These are phyloP conservation scores for Tragulus kanchil DNA, from an alignment of 2,113 vertebrate genomes.

Conservation along the genomic window DNA sequence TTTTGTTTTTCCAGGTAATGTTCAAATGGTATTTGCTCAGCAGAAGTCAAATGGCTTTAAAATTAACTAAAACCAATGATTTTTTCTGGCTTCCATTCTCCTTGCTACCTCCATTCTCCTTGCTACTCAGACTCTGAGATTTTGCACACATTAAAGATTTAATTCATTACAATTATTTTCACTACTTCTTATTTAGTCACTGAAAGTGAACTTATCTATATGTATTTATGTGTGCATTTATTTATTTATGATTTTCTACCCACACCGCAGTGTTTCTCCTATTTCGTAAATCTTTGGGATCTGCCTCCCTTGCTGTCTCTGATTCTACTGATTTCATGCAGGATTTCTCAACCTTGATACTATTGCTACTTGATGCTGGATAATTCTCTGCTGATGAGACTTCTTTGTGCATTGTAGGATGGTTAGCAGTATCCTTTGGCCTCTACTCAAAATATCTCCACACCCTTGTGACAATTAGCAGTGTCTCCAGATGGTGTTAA, in stretches of 20 bases:
- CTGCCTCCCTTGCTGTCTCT: not conserved
- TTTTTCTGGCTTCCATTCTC: not conserved
- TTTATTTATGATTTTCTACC: not conserved
- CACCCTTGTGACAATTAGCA: not conserved
- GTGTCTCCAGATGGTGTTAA: not conserved
- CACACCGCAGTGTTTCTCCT: not conserved
- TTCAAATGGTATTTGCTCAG: not conserved
- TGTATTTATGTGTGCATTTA: not conserved
- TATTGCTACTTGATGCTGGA: too few relatives aligned
- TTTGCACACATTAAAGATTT: not conserved
- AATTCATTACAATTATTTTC: slow-evolving; percentile 14
- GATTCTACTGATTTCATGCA: rapidly evolving
- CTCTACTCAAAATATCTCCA: not conserved
- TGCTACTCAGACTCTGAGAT: not conserved
- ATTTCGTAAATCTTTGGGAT: not conserved
- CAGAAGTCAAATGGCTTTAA: not conserved
- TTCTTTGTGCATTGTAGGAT: not conserved
- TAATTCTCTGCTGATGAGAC: not conserved
- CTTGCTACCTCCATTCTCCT: not conserved
- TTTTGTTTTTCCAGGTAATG: not conserved
- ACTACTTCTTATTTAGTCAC: not conserved
- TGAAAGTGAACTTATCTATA: not conserved
- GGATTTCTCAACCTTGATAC: not conserved
- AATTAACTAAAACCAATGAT: not conserved
- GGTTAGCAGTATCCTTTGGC: not conserved